Conservation (phyloP, 2,888 invertebrate species). For the Ornithoptera priamus region DNA sequence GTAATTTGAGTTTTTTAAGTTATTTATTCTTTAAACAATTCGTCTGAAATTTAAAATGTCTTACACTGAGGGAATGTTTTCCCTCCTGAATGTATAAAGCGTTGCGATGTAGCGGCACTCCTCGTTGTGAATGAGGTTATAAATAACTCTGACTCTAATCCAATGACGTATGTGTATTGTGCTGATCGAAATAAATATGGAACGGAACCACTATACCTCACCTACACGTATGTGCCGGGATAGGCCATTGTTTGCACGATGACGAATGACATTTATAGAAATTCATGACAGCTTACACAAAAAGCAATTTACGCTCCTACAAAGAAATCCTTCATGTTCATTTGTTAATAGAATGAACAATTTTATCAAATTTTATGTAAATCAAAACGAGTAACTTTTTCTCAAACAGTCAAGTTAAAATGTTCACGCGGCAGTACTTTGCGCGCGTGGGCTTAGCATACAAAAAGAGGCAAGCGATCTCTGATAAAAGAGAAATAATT, state of each 20-base stretch:
- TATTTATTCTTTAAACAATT: too few relatives aligned
- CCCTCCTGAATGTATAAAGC: not conserved
- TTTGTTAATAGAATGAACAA: not conserved
- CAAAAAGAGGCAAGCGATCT: too few relatives aligned
- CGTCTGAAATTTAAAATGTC: not conserved
- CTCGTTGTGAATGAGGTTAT: constrained; percentile 20
- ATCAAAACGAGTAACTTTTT: too few relatives aligned
- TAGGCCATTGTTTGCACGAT: constrained; percentile 33
- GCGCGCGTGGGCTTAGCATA: too few relatives aligned
- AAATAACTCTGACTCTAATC: constrained; percentile 24
- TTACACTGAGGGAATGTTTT: not conserved
- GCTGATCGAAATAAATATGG: constrained; percentile 16
- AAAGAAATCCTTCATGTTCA: not conserved
- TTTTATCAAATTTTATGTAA: not conserved
- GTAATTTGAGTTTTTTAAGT: too few relatives aligned
- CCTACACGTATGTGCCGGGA: constrained; percentile 15
- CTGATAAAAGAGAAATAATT: too few relatives aligned
- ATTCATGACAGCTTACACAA: constrained; percentile 19
- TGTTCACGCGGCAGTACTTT: too few relatives aligned
- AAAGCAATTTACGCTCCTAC: constrained; percentile 17
- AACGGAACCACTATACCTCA: constrained; percentile 28
- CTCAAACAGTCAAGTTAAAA: too few relatives aligned
- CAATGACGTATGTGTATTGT: constrained; percentile 20
- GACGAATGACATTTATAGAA: constrained; percentile 34
- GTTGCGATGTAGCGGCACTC: constrained; percentile 4